Conservation (phyloP, 2,888 invertebrate genomes). For the Spicauda simplicius region DNA sequence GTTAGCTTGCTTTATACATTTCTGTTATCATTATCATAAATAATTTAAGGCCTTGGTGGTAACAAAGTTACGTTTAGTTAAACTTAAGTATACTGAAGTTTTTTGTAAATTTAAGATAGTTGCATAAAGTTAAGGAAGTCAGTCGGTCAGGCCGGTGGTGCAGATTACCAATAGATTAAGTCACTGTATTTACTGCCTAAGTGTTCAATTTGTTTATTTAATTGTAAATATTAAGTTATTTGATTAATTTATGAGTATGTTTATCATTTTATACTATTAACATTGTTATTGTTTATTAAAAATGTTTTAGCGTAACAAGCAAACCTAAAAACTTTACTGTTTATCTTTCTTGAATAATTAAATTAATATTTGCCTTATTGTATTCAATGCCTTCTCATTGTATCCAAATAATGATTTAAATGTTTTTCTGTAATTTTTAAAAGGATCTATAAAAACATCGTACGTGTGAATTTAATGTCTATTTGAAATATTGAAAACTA, state of each 20-base stretch:
- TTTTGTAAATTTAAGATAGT: conserved; percentile 5
- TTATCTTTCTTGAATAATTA: too few species aligned
- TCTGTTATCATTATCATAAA: neutral
- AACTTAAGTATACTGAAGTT: neutral
- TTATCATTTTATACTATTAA: neutral
- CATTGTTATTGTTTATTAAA: neutral
- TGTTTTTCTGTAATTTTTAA: too few species aligned
- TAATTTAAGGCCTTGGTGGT: conserved; percentile 30
- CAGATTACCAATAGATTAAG: conserved; percentile 82
- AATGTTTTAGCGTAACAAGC: too few species aligned
- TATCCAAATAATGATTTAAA: too few species aligned
- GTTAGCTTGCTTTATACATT: neutral
- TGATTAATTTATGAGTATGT: neutral
- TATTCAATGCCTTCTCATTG: too few species aligned
- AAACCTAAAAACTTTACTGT: too few species aligned
- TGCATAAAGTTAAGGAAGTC: conserved; percentile 40
- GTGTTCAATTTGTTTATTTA: conserved; percentile 69
- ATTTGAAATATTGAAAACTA: too few species aligned
- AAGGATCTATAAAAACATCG: too few species aligned
- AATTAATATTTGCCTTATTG: too few species aligned
- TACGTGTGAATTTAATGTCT: too few species aligned
- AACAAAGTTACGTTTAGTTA: conserved; percentile 35
- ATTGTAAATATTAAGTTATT: conserved; percentile 23
- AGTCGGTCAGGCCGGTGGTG: conserved; percentile 79
- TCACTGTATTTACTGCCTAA: conserved; percentile 65